These are phyloP conservation scores for Lerista edwardsae DNA, from an alignment of 2,797 vertebrate species.

Conservation along the genomic window DNA sequence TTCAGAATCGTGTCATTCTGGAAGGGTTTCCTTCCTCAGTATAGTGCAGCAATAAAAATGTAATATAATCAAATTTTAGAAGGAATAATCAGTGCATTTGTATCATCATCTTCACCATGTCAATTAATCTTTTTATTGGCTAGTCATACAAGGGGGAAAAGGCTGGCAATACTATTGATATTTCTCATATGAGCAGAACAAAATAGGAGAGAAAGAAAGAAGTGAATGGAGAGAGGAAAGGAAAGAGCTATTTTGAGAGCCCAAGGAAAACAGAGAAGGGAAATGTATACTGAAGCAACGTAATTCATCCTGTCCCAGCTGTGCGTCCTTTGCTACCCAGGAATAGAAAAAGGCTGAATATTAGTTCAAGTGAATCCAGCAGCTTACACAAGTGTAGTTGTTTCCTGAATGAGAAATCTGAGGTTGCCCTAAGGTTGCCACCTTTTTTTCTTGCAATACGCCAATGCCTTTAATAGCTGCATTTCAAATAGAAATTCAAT, in stretches of 20 bases:
- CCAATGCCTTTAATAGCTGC: background rate
- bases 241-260: conserved; percentile 38
- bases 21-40: background rate
- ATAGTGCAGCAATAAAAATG: background rate
- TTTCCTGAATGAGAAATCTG: background rate
- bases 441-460: background rate
- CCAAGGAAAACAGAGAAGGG: conserved; percentile 30
- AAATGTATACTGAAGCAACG: background rate
- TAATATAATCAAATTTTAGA: background rate
- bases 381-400: background rate
- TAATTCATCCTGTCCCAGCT: conserved; percentile 7
- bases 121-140: background rate
- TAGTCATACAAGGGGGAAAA: background rate
- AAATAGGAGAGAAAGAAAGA: conserved; percentile 20
- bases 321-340: conserved; percentile 15
- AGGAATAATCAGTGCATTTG: background rate
- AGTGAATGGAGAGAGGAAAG: conserved; percentile 1
- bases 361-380: background rate
- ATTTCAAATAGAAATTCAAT: background rate
- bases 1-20: background rate
- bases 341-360: conserved; percentile 16
- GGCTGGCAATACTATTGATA: too few relatives aligned
- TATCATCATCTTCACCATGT: background rate
- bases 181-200: background rate
- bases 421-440: background rate